phyloP scores from a whole-genome alignment of 2,113 vertebrate species.

The Climacteris rufus region DNA sequence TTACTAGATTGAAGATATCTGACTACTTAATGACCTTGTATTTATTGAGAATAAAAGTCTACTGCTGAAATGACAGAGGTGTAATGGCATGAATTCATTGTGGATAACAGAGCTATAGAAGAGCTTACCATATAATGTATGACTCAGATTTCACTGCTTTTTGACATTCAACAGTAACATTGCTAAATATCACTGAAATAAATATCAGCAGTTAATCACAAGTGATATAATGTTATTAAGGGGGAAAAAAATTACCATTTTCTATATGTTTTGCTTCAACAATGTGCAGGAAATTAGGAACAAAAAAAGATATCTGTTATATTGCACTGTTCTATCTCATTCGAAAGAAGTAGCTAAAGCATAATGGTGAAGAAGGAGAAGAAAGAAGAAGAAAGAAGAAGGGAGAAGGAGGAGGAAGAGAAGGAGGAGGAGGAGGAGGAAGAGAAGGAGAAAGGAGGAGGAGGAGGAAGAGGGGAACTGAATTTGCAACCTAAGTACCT shows the following conservation, averaged over 20 bases:
- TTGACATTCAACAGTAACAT: background rate
- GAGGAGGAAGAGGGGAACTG: background rate
- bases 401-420: background rate
- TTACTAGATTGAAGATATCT: background rate
- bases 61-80: background rate
- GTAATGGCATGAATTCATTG: background rate
- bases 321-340: background rate
- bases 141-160: conserved; percentile 4
- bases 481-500: background rate
- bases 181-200: conserved; percentile 15
- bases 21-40: background rate
- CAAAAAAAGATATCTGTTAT: background rate
- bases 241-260: background rate
- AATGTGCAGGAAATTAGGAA: background rate
- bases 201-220: conserved; percentile 21
- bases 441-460: background rate
- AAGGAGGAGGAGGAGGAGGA: rapidly evolving
- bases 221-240: background rate
- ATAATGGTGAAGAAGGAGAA: background rate
- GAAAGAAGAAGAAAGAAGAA: background rate
- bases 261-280: background rate
- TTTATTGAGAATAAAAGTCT: background rate
- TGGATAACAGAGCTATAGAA: background rate
- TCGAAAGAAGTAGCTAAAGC: background rate
- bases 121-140: background rate